These are phyloP conservation scores for Eolophus roseicapilla DNA, from an alignment of 2,113 vertebrate species.

Conservation along the genomic window DNA sequence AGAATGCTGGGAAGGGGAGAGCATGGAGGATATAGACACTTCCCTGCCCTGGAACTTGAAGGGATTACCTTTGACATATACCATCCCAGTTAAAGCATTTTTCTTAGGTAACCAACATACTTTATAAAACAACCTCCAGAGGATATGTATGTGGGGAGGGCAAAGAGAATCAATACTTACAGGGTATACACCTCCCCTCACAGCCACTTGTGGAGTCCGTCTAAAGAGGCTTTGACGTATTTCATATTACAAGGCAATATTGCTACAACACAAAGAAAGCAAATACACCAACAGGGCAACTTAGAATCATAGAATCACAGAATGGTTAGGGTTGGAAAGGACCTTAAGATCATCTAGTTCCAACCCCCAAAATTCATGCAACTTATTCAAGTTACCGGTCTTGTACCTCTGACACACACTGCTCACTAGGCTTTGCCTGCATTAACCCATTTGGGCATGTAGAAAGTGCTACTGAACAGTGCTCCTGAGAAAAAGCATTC, in stretches of 20 bases:
- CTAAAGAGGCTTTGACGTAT: background rate
- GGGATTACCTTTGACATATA: background rate
- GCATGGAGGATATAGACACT: background rate
- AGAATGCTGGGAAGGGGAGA: background rate
- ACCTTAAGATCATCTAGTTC: background rate
- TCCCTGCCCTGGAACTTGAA: background rate
- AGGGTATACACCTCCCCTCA: background rate
- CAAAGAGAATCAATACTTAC: background rate
- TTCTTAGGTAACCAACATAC: background rate
- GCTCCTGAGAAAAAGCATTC: background rate
- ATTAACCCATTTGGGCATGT: too few species aligned
- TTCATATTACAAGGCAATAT: background rate
- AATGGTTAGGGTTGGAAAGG: background rate
- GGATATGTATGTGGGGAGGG: background rate
- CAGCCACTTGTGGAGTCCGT: background rate
- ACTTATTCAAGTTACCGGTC: too few species aligned
- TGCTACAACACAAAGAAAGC: background rate
- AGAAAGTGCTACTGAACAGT: background rate
- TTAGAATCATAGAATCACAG: background rate
- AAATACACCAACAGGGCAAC: background rate
- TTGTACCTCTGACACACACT: accelerated
- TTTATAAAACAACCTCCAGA: background rate
- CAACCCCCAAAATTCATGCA: background rate
- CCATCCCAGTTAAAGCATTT: background rate
- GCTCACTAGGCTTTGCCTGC: background rate